Conservation (phyloP, 2,888 invertebrate species). For the Mechanitis messenoides region DNA sequence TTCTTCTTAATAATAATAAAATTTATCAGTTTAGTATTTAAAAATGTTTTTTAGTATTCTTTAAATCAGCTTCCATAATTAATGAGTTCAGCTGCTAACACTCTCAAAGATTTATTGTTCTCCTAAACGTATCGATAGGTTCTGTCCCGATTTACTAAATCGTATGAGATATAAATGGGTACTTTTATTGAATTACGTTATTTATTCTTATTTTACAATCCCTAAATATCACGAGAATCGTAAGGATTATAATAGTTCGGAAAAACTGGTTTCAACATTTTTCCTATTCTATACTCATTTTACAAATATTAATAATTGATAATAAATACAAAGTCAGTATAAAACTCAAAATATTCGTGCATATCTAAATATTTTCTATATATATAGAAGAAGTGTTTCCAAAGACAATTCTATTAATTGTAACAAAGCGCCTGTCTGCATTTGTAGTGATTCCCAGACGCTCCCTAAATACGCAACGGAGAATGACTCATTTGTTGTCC, state of each 20-base stretch:
- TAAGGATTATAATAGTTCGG: not conserved
- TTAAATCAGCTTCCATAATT: not conserved
- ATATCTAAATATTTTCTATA: not conserved
- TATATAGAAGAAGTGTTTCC: not conserved
- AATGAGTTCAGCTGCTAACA: constrained; percentile 13
- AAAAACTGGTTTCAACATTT: too few species aligned
- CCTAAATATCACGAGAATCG: constrained; percentile 30
- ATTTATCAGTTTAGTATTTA: not conserved
- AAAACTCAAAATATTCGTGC: too few species aligned
- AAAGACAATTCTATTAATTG: constrained; percentile 2
- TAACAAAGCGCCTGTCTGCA: constrained; percentile 28
- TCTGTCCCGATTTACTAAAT: constrained; percentile 43
- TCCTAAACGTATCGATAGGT: constrained; percentile 43
- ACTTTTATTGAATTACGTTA: constrained; percentile 44
- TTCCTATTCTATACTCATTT: too few species aligned
- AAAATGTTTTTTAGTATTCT: constrained; percentile 10
- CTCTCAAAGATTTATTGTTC: constrained; percentile 45
- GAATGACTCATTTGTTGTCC: constrained; percentile 48
- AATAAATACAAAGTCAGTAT: too few species aligned
- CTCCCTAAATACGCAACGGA: constrained; percentile 56
- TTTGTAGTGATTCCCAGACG: constrained; percentile 63
- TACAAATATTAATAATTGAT: too few species aligned
- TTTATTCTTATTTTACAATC: constrained; percentile 33
- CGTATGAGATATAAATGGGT: constrained; percentile 44
- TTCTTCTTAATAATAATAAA: not conserved